phyloP scores from a whole-genome alignment of 2,797 vertebrate genomes.

The Syndactyla subalaris region DNA sequence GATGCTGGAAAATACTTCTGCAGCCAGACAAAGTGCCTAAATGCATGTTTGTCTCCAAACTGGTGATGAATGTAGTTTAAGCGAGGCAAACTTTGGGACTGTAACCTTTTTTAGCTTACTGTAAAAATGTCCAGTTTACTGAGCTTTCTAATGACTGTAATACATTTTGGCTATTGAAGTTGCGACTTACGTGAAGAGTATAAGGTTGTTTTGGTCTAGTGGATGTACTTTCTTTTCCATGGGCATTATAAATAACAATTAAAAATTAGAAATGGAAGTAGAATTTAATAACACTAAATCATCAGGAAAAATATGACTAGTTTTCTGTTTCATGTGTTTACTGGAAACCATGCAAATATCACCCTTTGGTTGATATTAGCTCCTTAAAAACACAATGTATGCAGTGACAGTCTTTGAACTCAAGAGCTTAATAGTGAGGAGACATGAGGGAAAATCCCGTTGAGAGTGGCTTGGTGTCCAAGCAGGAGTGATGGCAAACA shows the following conservation, averaged over 20 bases:
- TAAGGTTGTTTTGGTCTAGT: not conserved
- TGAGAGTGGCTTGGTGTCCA: not conserved
- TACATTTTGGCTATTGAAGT: not conserved
- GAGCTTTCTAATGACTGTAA: not conserved
- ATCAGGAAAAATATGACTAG: not conserved
- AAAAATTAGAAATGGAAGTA: not conserved
- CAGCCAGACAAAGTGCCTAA: slow-evolving; percentile 7
- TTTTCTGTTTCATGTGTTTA: not conserved
- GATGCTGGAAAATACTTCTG: slow-evolving; percentile 35
- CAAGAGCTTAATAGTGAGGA: not conserved
- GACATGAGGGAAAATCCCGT: not conserved
- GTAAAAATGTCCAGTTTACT: not conserved
- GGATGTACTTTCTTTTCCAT: not conserved
- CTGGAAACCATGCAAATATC: not conserved
- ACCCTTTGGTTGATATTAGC: not conserved
- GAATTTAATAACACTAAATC: not conserved
- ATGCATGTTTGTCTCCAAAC: slow-evolving; percentile 21
- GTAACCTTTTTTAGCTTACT: not conserved
- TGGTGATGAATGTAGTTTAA: slow-evolving; percentile 29
- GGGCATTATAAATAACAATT: not conserved
- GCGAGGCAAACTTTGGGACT: slow-evolving; percentile 17
- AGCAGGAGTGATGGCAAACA: not conserved
- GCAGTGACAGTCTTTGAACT: accelerated
- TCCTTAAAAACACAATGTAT: not conserved
- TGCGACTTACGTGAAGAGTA: not conserved